Evolutionary conservation across 2,888 invertebrate genomes (phyloP).

Genomic region (Caenorhabditis sinica): DNA sequence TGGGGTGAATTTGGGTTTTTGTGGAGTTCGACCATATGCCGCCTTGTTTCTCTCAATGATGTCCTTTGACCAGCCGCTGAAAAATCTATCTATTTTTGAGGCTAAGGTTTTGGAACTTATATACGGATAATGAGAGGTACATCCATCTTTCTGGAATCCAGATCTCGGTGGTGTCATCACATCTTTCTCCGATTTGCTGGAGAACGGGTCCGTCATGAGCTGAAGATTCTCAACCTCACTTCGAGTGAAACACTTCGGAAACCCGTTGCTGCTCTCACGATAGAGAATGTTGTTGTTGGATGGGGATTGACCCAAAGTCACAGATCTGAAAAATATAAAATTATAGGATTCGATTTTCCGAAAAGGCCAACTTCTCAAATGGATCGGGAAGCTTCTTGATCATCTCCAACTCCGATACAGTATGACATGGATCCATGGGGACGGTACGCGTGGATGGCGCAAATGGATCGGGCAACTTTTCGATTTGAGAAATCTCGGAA

Average conservation of each 20-base stretch:
- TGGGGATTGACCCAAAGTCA: neutral
- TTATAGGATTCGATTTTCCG: neutral
- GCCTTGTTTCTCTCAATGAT: conserved; percentile 18
- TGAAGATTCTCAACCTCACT: conserved; percentile 45
- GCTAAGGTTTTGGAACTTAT: neutral
- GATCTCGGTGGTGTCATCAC: neutral
- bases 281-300: conserved; percentile 19
- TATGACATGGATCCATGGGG: neutral
- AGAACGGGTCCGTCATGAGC: conserved; percentile 37
- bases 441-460: neutral
- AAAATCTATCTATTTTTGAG: neutral
- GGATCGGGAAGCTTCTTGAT: conserved; percentile 20
- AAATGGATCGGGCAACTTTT: conserved; percentile 19
- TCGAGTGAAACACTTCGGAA: conserved; percentile 38
- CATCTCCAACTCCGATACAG: conserved; percentile 6
- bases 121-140: conserved; percentile 1
- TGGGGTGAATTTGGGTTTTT: conserved; percentile 13
- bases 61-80: conserved; percentile 26
- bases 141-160: neutral
- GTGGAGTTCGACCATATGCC: neutral
- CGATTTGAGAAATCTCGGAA: conserved; percentile 18
- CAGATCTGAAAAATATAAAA: neutral
- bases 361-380: conserved; percentile 13
- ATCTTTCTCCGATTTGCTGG: conserved; percentile 10
- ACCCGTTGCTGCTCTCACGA: conserved; percentile 45